Evolutionary conservation across 2,797 vertebrate species (phyloP), one percentile per base, ranked within the genome.

Genomic region (Phoxinus dragarum): DNA sequence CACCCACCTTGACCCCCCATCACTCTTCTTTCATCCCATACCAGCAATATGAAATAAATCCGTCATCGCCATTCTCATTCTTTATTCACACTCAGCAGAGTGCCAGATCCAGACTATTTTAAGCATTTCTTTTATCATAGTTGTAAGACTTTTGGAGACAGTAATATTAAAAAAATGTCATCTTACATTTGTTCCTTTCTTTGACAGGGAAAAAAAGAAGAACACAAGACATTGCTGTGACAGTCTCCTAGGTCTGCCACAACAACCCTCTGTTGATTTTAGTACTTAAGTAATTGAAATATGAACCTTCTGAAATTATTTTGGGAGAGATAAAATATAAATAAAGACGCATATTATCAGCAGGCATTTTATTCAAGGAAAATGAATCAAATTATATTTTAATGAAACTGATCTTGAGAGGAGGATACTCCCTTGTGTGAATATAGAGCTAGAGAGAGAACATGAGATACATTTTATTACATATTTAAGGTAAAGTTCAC

Each of bases 1-100:
- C 87, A 88, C 91, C 89, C 90, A 92, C 86, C 79, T 92, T 93
- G 93, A 93, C 93, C 90, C 88, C 87, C 88, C 87, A 91, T 90
- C 88, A 92, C 86, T 72, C 52, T 64, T 61, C 86, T 94, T 91
- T 93, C 93, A 92, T 90, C 91, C 92, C 90, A 88, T 90, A 90
- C 91, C 61, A 66, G 66, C 42, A 27, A 88, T 91, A 93, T 92
- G 89, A 94, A 93, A 92, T 88, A 87, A 88, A 87, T 85, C 61
- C 80, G 80, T 81, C 81, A 88, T 86, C 47, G 31, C 42, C 78
- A 47, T 78, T 82, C 88, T 88, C 86, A 90, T 91, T 90, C 82
- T 81, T 90, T 89, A 91, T 90, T 90, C 86, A 91, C 84, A 87
- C 86, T 68, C 74, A 64, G 82, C 82, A 81, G 80, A 61, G 81